Conservation (phyloP, 1,140 invertebrate species). For the Andrena cerasifolii region DNA sequence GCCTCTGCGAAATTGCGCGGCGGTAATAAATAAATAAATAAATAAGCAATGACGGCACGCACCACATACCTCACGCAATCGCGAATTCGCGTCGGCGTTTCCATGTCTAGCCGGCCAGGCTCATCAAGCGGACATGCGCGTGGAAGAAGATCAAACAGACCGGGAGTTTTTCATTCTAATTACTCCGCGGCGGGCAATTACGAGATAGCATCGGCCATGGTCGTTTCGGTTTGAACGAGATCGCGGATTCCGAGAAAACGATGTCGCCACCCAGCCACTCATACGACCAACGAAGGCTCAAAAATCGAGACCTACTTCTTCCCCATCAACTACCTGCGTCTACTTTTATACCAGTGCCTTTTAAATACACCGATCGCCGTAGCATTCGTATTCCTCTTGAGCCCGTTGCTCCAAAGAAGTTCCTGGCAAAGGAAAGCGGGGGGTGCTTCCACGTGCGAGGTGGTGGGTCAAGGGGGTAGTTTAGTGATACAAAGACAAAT, state of each 20-base stretch:
- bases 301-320: too few relatives aligned
- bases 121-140: constrained; percentile 65
- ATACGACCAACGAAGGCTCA: too few relatives aligned
- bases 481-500: constrained; percentile 39
- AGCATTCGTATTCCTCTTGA: too few relatives aligned
- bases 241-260: constrained; percentile 20
- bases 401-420: too few relatives aligned
- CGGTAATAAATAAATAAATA: constrained; percentile 77
- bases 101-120: constrained; percentile 51
- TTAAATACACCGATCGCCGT: too few relatives aligned
- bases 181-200: constrained; percentile 69
- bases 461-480: not conserved
- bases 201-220: constrained; percentile 61
- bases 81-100: constrained; percentile 39
- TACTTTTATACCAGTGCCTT: too few relatives aligned
- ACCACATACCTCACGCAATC: constrained; percentile 75
- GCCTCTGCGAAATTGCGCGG: constrained; percentile 36
- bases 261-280: not conserved
- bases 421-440: too few relatives aligned
- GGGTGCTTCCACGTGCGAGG: too few relatives aligned
- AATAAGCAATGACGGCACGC: constrained; percentile 78
- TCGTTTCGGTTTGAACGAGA: constrained; percentile 40
- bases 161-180: constrained; percentile 80
- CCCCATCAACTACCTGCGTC: not conserved
- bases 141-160: constrained; percentile 75